phyloP scores from a whole-genome alignment of 2,113 vertebrate species.

The Microtus oregoni region DNA sequence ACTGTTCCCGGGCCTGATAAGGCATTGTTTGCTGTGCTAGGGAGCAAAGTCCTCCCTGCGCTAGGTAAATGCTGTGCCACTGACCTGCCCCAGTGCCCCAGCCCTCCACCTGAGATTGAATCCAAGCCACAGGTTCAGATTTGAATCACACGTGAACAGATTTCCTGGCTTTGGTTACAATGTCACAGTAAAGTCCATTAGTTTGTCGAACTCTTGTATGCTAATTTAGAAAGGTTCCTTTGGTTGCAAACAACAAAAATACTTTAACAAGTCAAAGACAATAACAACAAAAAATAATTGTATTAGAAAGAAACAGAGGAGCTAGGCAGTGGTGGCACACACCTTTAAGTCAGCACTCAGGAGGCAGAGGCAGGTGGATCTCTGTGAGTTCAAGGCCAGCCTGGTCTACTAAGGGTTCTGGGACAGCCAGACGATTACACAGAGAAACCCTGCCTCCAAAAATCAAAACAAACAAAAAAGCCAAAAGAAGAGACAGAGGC shows the following conservation, averaged over 20 bases:
- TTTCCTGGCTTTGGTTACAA: background rate
- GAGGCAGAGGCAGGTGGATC: no score
- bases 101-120: background rate
- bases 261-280: background rate
- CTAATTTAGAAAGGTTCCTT: background rate
- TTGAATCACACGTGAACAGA: background rate
- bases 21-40: background rate
- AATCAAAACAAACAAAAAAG: background rate
- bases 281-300: background rate
- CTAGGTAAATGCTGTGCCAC: background rate
- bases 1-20: background rate
- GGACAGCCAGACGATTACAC: no score
- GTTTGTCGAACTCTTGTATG: background rate
- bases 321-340: background rate
- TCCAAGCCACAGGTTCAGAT: constrained; percentile 26
- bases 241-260: constrained; percentile 44
- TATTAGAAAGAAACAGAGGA: constrained; percentile 27
- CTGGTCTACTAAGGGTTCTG: no score
- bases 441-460: no score
- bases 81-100: background rate
- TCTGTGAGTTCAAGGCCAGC: no score
- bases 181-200: background rate
- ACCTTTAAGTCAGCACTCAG: no score
- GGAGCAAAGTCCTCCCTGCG: background rate
- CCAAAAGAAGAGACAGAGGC: background rate